Evolutionary conservation across 2,888 invertebrate genomes (phyloP), one percentile per base, ranked within the genome.

Genomic region (Augiades crinisus): DNA sequence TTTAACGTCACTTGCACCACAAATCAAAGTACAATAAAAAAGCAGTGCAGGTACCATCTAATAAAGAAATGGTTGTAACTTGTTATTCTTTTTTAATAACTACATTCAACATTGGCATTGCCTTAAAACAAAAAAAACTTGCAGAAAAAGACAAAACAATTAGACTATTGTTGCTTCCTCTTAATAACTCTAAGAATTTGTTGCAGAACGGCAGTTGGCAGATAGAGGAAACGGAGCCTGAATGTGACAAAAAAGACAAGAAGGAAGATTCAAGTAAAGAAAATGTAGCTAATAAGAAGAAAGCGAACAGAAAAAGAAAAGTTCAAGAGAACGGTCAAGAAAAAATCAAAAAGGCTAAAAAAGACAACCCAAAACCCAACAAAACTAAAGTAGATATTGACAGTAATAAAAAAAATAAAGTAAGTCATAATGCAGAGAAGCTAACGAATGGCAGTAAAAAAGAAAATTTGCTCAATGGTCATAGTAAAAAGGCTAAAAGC

Each of bases 131-230:
- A 19, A 19, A 19, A 19, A 19, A 19, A 19, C n/a, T n/a, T n/a
- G n/a, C n/a, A n/a, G n/a, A n/a, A n/a, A n/a, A n/a, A n/a, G n/a
- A n/a, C n/a, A n/a, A n/a, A n/a, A n/a, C n/a, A n/a, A n/a, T n/a
- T n/a, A n/a, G n/a, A n/a, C n/a, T 8, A n/a, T 24, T 24, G 2
- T 2, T n/a, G n/a, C 1, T 8, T 5, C 0, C 3, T 13, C 21
- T 21, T 13, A 13, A 24, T 13, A 17, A 30, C 4, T 27, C 7
- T 17, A 51, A 24, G 27, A 43, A 54, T 61, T 53, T 33, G 13
- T 61, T 57, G 21, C 70, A 87, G 87, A 76, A 71, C 22, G 76
- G 75, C 4, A 75, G 67, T 1, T 80, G 84, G 80, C 59, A 77
- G 53, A 74, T 82, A 0, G 72, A 72, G 52, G 81, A 81, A 34